phyloP scores from a whole-genome alignment of 2,113 vertebrate genomes.

The Passer domesticus region DNA sequence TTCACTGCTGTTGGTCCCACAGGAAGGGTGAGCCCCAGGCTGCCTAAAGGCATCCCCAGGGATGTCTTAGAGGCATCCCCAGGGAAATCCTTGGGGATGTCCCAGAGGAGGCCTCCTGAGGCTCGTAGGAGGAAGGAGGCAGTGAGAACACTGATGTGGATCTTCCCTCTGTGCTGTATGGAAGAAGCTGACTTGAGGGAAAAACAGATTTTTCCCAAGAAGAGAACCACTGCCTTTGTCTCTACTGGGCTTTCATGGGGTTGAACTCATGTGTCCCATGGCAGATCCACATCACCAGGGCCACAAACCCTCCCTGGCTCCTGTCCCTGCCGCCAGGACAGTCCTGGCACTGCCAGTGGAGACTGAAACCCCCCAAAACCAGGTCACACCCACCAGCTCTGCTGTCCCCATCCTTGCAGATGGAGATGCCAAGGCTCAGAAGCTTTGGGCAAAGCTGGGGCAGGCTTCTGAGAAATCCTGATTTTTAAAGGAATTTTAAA shows the following conservation, averaged over 20 bases:
- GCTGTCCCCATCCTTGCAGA: not conserved
- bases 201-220: not conserved
- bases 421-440: not conserved
- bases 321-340: not conserved
- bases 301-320: not conserved
- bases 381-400: not conserved
- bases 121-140: not conserved
- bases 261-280: fast-evolving
- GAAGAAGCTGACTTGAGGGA: not conserved
- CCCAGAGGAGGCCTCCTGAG: not conserved
- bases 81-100: not conserved
- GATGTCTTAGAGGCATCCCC: not conserved
- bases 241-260: not conserved
- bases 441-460: not conserved
- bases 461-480: not conserved
- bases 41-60: not conserved
- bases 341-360: not conserved
- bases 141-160: not conserved
- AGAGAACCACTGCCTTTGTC: not conserved
- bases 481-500: not conserved
- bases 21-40: not conserved
- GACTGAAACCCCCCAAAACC: not conserved
- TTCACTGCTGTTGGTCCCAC: not conserved
- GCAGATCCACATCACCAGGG: not conserved
- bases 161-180: not conserved